These are phyloP conservation scores for Phenganax marumi DNA, from an alignment of 92 coral and sea anemone genomes.

Conservation along the genomic window DNA sequence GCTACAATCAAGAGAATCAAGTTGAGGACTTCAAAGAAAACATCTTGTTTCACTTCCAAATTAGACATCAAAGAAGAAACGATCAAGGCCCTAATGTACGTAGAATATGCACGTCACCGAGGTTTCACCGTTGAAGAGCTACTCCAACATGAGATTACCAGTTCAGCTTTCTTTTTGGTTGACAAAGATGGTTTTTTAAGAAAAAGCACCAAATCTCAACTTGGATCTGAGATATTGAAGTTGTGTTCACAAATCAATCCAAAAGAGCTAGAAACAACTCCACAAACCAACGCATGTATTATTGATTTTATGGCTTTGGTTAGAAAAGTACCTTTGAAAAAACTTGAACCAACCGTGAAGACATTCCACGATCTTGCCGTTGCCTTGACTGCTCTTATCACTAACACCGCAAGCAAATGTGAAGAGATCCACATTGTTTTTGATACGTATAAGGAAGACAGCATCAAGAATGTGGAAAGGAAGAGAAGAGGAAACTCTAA, in stretches of 20 bases:
- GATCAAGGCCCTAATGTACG: constrained; percentile 6
- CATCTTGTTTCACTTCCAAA: background rate
- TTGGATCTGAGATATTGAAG: background rate
- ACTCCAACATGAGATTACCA: too few species aligned
- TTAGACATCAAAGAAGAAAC: background rate
- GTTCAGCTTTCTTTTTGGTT: too few species aligned
- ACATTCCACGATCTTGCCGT: constrained; percentile 14
- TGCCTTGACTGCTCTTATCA: constrained; percentile 6
- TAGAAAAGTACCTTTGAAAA: background rate
- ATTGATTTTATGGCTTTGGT: constrained; percentile 4
- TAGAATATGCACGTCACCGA: background rate
- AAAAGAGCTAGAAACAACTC: background rate
- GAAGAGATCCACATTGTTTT: constrained; percentile 12
- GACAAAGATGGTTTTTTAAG: background rate
- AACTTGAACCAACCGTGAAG: background rate
- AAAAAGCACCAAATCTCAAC: background rate
- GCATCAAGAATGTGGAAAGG: constrained; percentile 10
- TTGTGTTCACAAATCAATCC: background rate
- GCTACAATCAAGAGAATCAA: background rate
- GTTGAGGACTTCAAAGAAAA: background rate
- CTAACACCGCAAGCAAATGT: background rate
- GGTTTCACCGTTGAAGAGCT: background rate
- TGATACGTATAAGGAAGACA: background rate
- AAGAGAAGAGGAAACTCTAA: constrained; percentile 1
- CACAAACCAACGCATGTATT: background rate